phyloP scores from a whole-genome alignment of 1,140 invertebrate genomes.

The Campoletis sonorensis region DNA sequence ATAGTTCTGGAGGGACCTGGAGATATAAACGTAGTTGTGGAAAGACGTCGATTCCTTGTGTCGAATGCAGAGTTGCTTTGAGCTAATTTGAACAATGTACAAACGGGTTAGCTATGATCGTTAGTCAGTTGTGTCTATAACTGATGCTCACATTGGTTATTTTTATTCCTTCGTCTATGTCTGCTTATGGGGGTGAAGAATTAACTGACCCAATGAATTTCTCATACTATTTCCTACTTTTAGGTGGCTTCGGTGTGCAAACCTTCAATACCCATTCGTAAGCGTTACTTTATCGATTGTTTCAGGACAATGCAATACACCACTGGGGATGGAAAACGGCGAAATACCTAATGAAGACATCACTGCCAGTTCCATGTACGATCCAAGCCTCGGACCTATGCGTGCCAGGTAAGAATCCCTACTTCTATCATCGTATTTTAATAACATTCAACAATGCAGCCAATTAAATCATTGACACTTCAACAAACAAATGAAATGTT shows the following conservation, averaged over 20 bases:
- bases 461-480: not conserved
- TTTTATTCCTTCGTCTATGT: not conserved
- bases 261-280: not conserved
- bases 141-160: too few relatives aligned
- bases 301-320: slow-evolving; percentile 77
- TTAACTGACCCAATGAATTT: not conserved
- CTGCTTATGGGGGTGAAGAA: not conserved
- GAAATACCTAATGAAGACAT: slow-evolving; percentile 80
- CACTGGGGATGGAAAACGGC: slow-evolving; percentile 81
- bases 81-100: slow-evolving; percentile 8
- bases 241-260: too few relatives aligned
- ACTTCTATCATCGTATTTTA: not conserved
- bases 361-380: slow-evolving; percentile 80
- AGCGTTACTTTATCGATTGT: slow-evolving; percentile 59
- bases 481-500: not conserved
- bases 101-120: not conserved
- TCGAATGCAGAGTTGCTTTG: not conserved
- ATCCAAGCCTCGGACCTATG: slow-evolving; percentile 79
- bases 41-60: not conserved
- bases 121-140: not conserved
- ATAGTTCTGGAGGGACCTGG: not conserved
- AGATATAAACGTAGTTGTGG: slow-evolving; percentile 4
- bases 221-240: not conserved
- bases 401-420: slow-evolving; percentile 77
- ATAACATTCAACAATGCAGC: not conserved